These are phyloP conservation scores for Stenodema calcarata DNA, from an alignment of 2,888 invertebrate genomes.

Conservation along the genomic window DNA sequence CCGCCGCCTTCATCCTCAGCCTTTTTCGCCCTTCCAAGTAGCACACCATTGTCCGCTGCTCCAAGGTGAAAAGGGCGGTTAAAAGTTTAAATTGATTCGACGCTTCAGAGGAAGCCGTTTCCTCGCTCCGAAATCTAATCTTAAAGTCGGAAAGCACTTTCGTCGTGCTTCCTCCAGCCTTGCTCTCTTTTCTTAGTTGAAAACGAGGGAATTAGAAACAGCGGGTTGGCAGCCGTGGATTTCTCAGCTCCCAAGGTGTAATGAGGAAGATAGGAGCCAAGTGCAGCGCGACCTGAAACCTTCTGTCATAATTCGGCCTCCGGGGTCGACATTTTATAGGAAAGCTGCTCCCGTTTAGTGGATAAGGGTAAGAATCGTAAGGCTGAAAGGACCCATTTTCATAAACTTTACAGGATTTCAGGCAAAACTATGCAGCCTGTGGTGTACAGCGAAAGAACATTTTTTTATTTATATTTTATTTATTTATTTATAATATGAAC, in stretches of 20 bases:
- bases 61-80: conserved; percentile 33
- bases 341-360: neutral
- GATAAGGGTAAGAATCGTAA: neutral
- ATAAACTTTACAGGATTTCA: no score
- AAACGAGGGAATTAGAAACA: neutral
- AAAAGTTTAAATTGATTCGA: conserved; percentile 36
- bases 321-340: neutral
- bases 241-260: neutral
- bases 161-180: neutral
- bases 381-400: neutral
- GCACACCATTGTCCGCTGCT: neutral
- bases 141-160: conserved; percentile 36
- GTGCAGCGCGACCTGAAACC: neutral
- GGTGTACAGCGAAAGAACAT: no score
- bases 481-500: no score
- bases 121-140: conserved; percentile 11
- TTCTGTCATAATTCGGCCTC: neutral
- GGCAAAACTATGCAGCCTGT: no score
- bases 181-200: neutral
- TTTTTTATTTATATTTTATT: no score
- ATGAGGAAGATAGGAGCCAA: neutral
- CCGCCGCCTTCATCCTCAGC: neutral
- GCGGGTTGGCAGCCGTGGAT: neutral
- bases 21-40: neutral
- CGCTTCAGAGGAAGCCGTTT: neutral